Evolutionary conservation across 2,113 vertebrate species (phyloP).

Genomic region (Chloropsis hardwickii): DNA sequence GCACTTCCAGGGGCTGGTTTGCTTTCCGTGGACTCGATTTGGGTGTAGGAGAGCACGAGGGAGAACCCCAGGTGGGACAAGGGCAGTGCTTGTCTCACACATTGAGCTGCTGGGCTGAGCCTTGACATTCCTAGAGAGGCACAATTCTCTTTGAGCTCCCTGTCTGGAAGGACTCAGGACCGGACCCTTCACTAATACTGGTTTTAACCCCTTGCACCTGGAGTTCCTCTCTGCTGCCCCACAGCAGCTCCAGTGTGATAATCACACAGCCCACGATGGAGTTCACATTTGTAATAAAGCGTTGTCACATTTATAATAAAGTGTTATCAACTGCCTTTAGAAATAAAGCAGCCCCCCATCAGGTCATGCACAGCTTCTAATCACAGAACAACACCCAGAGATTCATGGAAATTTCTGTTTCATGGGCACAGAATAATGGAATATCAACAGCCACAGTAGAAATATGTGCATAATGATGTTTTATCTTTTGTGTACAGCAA

Average conservation of each 20-base stretch:
- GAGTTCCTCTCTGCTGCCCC: neutral
- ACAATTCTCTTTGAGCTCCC: neutral
- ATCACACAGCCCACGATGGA: rapidly evolving
- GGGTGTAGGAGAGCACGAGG: neutral
- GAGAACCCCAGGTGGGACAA: neutral
- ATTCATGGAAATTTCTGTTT: neutral
- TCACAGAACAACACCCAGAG: neutral
- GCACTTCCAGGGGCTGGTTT: neutral
- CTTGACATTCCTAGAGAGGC: neutral
- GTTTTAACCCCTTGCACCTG: neutral
- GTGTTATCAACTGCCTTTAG: neutral
- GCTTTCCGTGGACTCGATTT: neutral
- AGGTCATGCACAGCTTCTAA: neutral
- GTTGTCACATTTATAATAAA: neutral
- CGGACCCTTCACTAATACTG: too few species aligned
- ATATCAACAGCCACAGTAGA: neutral
- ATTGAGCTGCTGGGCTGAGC: neutral
- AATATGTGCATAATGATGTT: neutral
- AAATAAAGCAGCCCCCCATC: too few species aligned
- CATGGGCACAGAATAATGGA: neutral
- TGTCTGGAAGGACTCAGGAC: too few species aligned
- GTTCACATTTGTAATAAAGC: neutral
- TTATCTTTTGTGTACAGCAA: neutral
- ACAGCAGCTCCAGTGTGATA: neutral
- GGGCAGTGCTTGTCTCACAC: neutral